Conservation (phyloP, 2,888 invertebrate genomes). For the Deilephila elpenor region DNA sequence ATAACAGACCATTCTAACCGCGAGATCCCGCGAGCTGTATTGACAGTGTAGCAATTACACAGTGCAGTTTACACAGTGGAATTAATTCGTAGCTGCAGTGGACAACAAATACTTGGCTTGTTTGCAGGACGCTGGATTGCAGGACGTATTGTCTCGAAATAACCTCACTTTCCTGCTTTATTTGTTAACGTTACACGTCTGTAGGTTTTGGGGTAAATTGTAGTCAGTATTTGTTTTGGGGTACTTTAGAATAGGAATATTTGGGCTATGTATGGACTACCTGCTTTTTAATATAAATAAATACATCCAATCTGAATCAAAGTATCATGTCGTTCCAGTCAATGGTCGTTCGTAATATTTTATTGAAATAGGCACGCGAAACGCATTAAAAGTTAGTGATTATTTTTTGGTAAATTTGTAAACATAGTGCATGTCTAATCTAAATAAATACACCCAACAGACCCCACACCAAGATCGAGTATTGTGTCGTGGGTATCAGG, state of each 20-base stretch:
- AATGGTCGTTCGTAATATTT: too few species aligned
- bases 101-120: conserved; percentile 33
- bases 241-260: not conserved
- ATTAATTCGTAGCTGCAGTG: conserved; percentile 34
- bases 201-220: not conserved
- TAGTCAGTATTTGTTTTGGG: not conserved
- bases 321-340: too few species aligned
- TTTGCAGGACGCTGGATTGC: conserved; percentile 26
- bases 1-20: conserved; percentile 14
- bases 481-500: too few species aligned
- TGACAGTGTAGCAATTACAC: conserved; percentile 31
- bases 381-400: too few species aligned
- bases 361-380: too few species aligned
- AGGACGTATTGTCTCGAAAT: conserved; percentile 25
- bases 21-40: conserved; percentile 19
- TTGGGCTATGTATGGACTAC: not conserved
- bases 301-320: too few species aligned
- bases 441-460: too few species aligned
- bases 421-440: too few species aligned
- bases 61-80: conserved; percentile 30
- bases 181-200: not conserved
- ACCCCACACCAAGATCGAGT: too few species aligned
- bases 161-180: conserved; percentile 2
- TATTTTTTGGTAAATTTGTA: too few species aligned
- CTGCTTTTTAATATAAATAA: not conserved